Percentiles rank a stretch among this genome's conserved stretches.
These are phyloP conservation scores for Parotia lawesii DNA, from an alignment of 2,113 vertebrate species.

Conservation along the genomic window DNA sequence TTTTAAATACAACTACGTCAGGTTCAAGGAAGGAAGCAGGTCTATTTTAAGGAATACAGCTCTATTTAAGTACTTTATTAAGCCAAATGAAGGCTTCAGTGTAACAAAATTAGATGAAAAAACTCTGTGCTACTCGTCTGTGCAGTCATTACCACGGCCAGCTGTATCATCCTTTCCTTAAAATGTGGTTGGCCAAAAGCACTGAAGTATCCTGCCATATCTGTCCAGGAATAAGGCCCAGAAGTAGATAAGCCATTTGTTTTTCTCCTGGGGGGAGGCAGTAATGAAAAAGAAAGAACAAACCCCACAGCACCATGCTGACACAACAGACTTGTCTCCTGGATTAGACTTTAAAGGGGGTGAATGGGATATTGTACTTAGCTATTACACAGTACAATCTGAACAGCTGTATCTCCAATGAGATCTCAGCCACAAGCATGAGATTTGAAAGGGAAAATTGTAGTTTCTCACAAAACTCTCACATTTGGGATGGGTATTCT, in stretches of 20 bases:
- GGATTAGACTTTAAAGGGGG: neutral
- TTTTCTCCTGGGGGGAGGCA: neutral
- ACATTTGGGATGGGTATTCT: neutral
- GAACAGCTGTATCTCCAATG: neutral
- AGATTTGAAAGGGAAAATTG: neutral
- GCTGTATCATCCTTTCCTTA: neutral
- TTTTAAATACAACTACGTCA: neutral
- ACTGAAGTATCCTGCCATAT: neutral
- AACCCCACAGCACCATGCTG: neutral
- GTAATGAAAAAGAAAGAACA: neutral
- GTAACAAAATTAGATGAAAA: neutral
- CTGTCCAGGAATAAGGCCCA: neutral
- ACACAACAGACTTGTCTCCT: neutral
- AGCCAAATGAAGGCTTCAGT: neutral
- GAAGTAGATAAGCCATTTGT: neutral
- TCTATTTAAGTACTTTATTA: neutral
- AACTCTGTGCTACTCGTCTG: neutral
- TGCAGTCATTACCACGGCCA: neutral
- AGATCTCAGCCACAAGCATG: neutral
- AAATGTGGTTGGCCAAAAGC: neutral
- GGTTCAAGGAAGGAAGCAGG: neutral
- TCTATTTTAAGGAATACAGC: neutral
- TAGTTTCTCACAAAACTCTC: neutral
- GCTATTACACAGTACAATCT: neutral
- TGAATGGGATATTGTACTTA: neutral